Conservation (phyloP, 2,797 vertebrate genomes). For the Setipinna tenuifilis region DNA sequence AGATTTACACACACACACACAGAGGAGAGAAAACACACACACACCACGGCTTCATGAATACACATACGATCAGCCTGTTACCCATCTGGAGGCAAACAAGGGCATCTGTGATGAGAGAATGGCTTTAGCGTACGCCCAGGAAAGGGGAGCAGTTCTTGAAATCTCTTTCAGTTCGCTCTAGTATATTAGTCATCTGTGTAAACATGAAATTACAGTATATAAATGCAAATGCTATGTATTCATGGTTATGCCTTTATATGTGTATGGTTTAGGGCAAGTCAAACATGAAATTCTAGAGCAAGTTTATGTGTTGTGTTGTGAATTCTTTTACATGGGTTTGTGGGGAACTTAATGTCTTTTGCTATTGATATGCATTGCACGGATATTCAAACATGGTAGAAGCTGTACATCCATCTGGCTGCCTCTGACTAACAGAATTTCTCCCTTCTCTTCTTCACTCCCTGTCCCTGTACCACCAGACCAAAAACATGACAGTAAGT, state of each 20-base stretch:
- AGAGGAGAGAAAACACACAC: neutral
- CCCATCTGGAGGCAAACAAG: slow-evolving; percentile 24
- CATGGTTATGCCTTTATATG: neutral
- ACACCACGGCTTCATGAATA: neutral
- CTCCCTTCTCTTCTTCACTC: neutral
- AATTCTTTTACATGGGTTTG: neutral
- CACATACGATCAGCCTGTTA: neutral
- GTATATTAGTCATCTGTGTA: neutral
- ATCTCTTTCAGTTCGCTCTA: neutral
- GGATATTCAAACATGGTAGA: neutral
- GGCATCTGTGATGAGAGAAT: slow-evolving; percentile 16
- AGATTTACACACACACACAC: slow-evolving; percentile 9
- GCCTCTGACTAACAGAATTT: slow-evolving; percentile 37
- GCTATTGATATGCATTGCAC: neutral
- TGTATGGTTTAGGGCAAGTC: neutral
- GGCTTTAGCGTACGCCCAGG: neutral
- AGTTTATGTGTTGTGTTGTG: neutral
- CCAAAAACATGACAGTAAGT: slow-evolving; percentile 54
- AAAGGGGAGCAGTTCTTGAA: neutral
- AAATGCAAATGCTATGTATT: neutral
- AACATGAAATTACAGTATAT: neutral
- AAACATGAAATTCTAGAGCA: neutral
- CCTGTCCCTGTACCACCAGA: slow-evolving; percentile 46
- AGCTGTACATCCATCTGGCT: slow-evolving; percentile 33
- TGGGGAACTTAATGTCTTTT: neutral